Evolutionary conservation across 2,113 vertebrate genomes (phyloP), one percentile per base, ranked within the genome.

Genomic region (Trogon surrucura): DNA sequence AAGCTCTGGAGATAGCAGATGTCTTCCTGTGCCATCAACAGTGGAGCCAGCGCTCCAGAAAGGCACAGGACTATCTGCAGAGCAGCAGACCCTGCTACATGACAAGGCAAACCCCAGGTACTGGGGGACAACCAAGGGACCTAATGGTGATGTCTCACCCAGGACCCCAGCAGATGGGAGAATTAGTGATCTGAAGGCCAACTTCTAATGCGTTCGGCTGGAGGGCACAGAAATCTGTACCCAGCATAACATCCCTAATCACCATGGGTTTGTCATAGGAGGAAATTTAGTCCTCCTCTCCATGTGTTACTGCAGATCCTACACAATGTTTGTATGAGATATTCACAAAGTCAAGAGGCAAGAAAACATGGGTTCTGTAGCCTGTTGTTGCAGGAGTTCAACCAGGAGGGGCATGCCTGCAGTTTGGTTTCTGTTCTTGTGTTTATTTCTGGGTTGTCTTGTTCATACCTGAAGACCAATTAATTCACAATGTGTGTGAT

Each of bases 281-380:
- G 5, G 44, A 21, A 47, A 45, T 70, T 51, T 18, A 54, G 74
- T 18, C 29, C 45, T 45, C 32, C 34, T 61, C 51, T 34, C 41
- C n/a, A 10, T 4, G 25, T 5, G 0, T 15, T 18, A 5, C 30
- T 62, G 61, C 65, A 91, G n/a, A 50, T 32, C 66, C 79, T 50
- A 12, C 41, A 21, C 2, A 34, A 25, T 0, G 1, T 34, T 26
- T 15, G 4, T 10, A 5, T 0, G 19, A 51, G 16, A 80, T 47
- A 66, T 53, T 69, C 30, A 8, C 10, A 41, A 38, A 83, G 30
- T 22, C 83, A 61, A 53, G 48, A 73, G 16, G 38, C 8, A 70
- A n/a, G 51, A 47, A 26, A 64, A 84, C 5, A 2, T 1, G 16
- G 16, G 13, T 34, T 61, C n/a, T 78, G 47, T 8, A 47, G 4